Evolutionary conservation across 2,797 vertebrate genomes (phyloP).

Genomic region (Coregonus ussuriensis): DNA sequence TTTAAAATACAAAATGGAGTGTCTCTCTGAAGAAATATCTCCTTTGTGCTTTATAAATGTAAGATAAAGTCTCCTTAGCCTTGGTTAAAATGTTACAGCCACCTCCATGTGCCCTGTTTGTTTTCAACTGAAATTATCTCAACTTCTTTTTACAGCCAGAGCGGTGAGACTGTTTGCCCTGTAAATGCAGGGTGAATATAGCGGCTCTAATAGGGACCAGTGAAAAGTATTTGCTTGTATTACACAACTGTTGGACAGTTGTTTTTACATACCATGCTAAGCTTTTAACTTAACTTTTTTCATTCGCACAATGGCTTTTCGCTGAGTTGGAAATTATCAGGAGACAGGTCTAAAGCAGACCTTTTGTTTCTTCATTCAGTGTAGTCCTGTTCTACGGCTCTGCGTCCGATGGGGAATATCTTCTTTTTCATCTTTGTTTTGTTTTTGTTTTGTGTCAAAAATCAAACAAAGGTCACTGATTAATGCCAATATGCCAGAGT

Average conservation of each 20-base stretch:
- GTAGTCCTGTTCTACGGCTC: conserved; percentile 49
- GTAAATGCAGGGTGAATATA: conserved; percentile 32
- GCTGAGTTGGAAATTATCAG: conserved; percentile 91
- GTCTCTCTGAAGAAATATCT: no score
- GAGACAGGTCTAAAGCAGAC: conserved; percentile 87
- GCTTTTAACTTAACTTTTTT: conserved; percentile 90
- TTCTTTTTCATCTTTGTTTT: neutral
- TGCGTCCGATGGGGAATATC: conserved; percentile 38
- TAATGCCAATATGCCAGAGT: conserved; percentile 13
- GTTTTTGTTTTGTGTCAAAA: no score
- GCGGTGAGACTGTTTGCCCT: conserved; percentile 16
- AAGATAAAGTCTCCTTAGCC: neutral
- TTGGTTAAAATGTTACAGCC: neutral
- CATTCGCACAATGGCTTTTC: conserved; percentile 83
- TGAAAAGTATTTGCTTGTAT: conserved; percentile 80
- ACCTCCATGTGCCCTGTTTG: neutral
- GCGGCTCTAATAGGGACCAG: conserved; percentile 69
- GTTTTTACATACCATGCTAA: conserved; percentile 88
- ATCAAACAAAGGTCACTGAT: conserved; percentile 11
- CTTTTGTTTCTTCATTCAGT: conserved; percentile 81
- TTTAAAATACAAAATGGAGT: neutral
- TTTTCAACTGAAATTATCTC: neutral
- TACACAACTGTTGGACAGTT: conserved; percentile 83
- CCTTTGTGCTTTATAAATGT: neutral
- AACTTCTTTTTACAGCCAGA: conserved; percentile 2